Evolutionary conservation across 2,888 invertebrate genomes (phyloP).

Genomic region (Torymus tubicola): DNA sequence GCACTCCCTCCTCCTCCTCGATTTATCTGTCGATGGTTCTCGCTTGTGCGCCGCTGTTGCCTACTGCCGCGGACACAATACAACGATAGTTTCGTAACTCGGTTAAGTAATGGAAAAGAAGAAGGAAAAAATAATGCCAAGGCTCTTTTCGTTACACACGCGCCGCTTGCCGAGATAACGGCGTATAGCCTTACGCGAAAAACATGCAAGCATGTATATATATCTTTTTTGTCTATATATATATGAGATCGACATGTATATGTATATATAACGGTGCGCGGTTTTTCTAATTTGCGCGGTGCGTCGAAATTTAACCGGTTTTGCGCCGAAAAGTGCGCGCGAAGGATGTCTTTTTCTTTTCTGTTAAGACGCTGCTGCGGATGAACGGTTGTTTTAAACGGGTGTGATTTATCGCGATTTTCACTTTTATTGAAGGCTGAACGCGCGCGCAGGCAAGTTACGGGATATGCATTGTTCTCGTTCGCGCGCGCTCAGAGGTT

Average conservation of each 20-base stretch:
- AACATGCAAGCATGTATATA: slow-evolving; percentile 20
- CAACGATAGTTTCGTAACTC: slow-evolving; percentile 57
- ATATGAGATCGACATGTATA: no score
- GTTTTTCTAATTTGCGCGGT: slow-evolving; percentile 21
- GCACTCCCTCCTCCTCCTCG: slow-evolving; percentile 25
- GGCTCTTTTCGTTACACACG: slow-evolving; percentile 61
- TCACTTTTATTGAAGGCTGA: slow-evolving; percentile 5
- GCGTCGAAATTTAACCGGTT: slow-evolving; percentile 39
- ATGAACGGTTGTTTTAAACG: neutral
- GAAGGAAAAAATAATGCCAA: slow-evolving; percentile 66
- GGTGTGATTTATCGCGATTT: no score
- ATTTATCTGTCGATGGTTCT: slow-evolving; percentile 54
- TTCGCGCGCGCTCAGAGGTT: no score
- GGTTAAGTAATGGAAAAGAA: slow-evolving; percentile 55
- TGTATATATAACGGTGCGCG: slow-evolving; percentile 28
- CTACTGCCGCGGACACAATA: slow-evolving; percentile 49
- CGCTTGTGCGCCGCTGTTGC: no score
- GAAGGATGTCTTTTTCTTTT: no score
- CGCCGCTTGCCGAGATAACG: slow-evolving; percentile 60
- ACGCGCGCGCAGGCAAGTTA: neutral
- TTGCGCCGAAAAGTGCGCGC: neutral
- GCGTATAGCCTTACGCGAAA: slow-evolving; percentile 34
- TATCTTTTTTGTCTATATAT: slow-evolving; percentile 4
- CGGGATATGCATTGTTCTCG: no score
- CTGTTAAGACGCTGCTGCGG: no score